phyloP scores from a whole-genome alignment of 1,140 invertebrate species.

The Drosophila athabasca region DNA sequence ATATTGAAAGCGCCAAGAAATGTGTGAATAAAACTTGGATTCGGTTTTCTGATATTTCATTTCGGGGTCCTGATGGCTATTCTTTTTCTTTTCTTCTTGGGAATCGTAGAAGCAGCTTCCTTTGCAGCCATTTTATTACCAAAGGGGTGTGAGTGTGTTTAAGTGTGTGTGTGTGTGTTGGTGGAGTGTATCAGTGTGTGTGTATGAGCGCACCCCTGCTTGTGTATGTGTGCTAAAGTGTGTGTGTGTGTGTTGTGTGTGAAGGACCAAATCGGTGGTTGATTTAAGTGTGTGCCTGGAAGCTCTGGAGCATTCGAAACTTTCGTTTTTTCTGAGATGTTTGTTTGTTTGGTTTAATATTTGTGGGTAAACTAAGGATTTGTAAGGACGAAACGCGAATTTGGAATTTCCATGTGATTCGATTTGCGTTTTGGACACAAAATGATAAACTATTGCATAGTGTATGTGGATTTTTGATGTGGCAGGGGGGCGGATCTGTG shows the following conservation, averaged over 20 bases:
- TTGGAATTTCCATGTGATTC: slow-evolving; percentile 68
- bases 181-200: slow-evolving; percentile 13
- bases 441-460: slow-evolving; percentile 82
- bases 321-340: slow-evolving; percentile 43
- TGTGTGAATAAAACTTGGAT: slow-evolving; percentile 42
- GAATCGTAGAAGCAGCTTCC: slow-evolving; percentile 81
- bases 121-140: slow-evolving; percentile 80
- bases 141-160: slow-evolving; percentile 68
- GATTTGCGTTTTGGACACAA: slow-evolving; percentile 80
- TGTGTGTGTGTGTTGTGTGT: slow-evolving; percentile 57
- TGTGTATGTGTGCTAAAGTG: slow-evolving; percentile 42
- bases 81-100: slow-evolving; percentile 78
- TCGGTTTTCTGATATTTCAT: slow-evolving; percentile 12
- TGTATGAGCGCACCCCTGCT: slow-evolving; percentile 60
- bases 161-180: slow-evolving; percentile 17
- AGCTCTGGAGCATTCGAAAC: slow-evolving; percentile 66
- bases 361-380: slow-evolving; percentile 65
- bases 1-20: slow-evolving; percentile 73
- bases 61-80: slow-evolving; percentile 55
- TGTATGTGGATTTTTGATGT: slow-evolving; percentile 67
- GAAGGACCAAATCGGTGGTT: slow-evolving; percentile 65
- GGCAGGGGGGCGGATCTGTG: slow-evolving; percentile 30
- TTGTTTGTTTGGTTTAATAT: slow-evolving; percentile 49
- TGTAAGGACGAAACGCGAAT: slow-evolving; percentile 68
- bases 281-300: slow-evolving; percentile 59